phyloP scores from a whole-genome alignment of 2,888 invertebrate species.

The Chaitophorus viminalis region DNA sequence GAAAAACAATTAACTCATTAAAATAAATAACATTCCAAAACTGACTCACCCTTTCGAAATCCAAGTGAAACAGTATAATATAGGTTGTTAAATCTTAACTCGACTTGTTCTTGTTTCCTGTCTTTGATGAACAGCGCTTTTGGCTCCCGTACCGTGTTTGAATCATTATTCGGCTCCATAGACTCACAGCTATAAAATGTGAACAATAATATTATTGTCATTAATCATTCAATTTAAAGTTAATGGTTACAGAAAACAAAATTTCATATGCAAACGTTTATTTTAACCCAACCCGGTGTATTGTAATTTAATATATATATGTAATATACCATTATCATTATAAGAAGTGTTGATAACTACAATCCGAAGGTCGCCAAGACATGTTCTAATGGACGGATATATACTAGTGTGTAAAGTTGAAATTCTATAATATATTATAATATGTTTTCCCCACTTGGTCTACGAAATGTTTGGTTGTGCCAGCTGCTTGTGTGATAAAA shows the following conservation, averaged over 20 bases:
- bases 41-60: slow-evolving; percentile 76
- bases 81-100: slow-evolving; percentile 80
- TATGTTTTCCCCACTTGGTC: background rate
- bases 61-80: slow-evolving; percentile 79
- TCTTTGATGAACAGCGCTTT: slow-evolving; percentile 47
- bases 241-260: background rate
- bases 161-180: slow-evolving; percentile 46
- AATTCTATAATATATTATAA: background rate
- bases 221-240: background rate
- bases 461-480: background rate
- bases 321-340: background rate
- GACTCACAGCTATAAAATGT: slow-evolving; percentile 17
- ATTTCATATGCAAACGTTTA: background rate
- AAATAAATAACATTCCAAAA: background rate
- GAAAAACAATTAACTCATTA: background rate
- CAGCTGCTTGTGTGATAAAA: slow-evolving; percentile 47
- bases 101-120: slow-evolving; percentile 71
- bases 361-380: slow-evolving; percentile 5
- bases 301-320: too few species aligned
- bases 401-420: background rate
- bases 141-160: slow-evolving; percentile 28
- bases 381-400: background rate
- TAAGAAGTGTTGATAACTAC: background rate
- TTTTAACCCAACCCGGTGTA: too few species aligned
- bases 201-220: background rate